Percentiles rank a stretch among this genome's conserved stretches.
These are phyloP conservation scores for Caenorhabditis sp. DNA, from an alignment of 2,888 invertebrate genomes.

Conservation along the genomic window DNA sequence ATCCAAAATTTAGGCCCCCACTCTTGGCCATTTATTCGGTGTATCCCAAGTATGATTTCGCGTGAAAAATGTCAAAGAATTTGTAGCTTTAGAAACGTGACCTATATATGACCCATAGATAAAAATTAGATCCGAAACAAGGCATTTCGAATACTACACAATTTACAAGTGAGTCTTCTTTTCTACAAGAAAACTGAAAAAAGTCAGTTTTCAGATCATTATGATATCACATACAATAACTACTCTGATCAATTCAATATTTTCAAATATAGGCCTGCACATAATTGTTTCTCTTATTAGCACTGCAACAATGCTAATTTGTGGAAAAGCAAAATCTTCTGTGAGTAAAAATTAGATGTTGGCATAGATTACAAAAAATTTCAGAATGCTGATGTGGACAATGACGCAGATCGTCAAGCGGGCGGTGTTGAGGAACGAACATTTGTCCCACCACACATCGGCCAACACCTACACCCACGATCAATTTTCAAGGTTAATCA, in stretches of 20 bases:
- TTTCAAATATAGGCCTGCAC: not conserved
- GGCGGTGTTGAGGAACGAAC: conserved; percentile 18
- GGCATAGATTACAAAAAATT: not conserved
- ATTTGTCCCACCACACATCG: conserved; percentile 26
- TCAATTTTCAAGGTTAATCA: conserved; percentile 11
- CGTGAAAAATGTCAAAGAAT: not conserved
- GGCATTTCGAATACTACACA: not conserved
- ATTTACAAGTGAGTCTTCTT: not conserved
- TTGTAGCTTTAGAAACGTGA: not conserved
- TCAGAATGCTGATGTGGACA: not conserved
- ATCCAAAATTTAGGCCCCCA: too few species aligned
- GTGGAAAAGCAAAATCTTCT: not conserved
- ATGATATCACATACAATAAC: not conserved
- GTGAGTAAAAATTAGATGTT: not conserved
- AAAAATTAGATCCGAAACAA: not conserved
- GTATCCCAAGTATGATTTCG: too few species aligned
- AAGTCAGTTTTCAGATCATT: not conserved
- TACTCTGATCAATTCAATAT: not conserved
- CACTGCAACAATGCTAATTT: not conserved
- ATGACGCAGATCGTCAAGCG: conserved; percentile 7
- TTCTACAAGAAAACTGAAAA: not conserved
- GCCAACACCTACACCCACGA: not conserved
- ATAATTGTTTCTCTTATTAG: not conserved
- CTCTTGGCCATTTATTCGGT: too few species aligned
- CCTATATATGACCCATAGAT: not conserved